Evolutionary conservation across 2,888 invertebrate genomes (phyloP).

Genomic region (Cetonia aurata): DNA sequence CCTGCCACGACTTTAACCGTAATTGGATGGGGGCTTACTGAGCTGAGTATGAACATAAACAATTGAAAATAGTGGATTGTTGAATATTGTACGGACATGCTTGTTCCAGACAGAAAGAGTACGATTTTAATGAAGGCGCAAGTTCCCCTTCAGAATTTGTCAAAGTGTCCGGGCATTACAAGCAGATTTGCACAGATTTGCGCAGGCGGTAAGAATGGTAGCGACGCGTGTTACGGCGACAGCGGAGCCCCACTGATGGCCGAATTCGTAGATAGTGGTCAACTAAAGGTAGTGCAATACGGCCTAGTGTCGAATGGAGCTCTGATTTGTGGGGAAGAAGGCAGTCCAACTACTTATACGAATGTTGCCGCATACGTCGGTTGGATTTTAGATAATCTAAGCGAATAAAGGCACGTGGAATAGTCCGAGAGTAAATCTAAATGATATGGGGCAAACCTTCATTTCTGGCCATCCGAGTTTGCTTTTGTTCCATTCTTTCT

Average conservation of each 20-base stretch:
- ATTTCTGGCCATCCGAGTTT: no score
- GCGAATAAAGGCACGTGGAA: not conserved
- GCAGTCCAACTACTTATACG: conserved; percentile 76
- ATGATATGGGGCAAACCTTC: no score
- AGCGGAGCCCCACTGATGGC: conserved; percentile 76
- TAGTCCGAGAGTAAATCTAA: no score
- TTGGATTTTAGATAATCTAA: conserved; percentile 70
- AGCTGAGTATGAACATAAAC: not conserved
- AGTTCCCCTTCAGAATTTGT: conserved; percentile 3
- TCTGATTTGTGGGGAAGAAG: conserved; percentile 64
- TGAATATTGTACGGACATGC: not conserved
- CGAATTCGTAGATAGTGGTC: conserved; percentile 60
- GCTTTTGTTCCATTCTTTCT: no score
- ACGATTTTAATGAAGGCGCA: conserved; percentile 24
- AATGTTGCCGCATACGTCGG: conserved; percentile 70
- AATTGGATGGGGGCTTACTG: conserved; percentile 17
- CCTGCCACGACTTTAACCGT: not conserved
- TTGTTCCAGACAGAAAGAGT: conserved; percentile 20
- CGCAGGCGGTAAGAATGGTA: conserved; percentile 75
- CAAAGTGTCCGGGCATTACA: not conserved
- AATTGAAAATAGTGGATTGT: not conserved
- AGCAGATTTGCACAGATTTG: conserved; percentile 70
- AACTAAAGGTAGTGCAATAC: conserved; percentile 25
- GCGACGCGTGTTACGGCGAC: conserved; percentile 75
- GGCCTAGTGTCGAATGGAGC: conserved; percentile 72